These are phyloP conservation scores for Prunella himalayana DNA, from an alignment of 2,113 vertebrate genomes.

Conservation along the genomic window DNA sequence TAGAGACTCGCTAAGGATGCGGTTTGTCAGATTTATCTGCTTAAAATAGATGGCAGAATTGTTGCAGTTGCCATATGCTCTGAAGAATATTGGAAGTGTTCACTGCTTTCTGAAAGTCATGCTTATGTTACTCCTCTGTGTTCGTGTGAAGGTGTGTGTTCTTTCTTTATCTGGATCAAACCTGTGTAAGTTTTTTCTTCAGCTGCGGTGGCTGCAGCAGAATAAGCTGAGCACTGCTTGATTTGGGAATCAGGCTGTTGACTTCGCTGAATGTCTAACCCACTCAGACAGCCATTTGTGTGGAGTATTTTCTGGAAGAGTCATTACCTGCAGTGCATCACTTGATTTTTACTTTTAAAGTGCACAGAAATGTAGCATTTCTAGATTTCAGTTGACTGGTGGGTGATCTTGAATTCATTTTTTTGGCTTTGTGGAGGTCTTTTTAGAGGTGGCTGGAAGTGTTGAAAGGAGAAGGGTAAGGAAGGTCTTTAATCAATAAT, in stretches of 20 bases:
- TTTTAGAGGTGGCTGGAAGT: neutral
- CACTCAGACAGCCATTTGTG: neutral
- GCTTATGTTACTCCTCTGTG: neutral
- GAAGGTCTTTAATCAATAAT: neutral
- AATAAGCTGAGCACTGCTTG: neutral
- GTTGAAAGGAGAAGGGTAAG: neutral
- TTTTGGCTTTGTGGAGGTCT: neutral
- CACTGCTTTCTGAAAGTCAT: neutral
- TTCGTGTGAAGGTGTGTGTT: neutral
- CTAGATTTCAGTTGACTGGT: neutral
- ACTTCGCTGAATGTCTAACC: neutral
- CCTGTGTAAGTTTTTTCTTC: neutral
- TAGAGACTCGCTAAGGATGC: neutral
- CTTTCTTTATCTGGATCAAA: accelerated
- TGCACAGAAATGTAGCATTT: neutral
- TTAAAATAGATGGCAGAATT: neutral
- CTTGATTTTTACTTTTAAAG: neutral
- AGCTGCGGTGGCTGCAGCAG: neutral
- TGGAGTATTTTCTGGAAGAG: neutral
- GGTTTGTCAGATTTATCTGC: neutral
- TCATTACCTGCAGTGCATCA: neutral
- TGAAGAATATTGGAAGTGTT: neutral
- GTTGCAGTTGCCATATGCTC: neutral
- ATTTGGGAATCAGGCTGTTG: neutral
- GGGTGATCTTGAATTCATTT: neutral